Base-by-base conservation (phyloP, 2,113 vertebrate species). In the Parotia lawesii region DNA sequence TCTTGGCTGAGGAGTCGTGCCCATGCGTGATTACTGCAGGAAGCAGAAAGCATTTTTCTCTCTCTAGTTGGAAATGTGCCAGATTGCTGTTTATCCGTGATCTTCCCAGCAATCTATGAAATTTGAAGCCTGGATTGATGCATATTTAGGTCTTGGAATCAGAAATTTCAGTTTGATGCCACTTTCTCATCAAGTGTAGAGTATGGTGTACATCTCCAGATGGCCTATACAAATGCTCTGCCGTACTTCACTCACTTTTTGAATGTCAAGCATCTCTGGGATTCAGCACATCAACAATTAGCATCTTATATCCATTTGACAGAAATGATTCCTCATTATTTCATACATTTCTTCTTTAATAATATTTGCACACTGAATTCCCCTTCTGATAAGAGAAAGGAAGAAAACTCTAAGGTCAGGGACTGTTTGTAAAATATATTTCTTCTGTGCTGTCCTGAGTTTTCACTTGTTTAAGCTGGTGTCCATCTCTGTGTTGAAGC, bases 251-350 rank as follows among this genome's bases (percentile, higher is more conserved):
- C 93, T 97, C 97, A 96, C 97, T 98, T 96, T 96, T 96, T 97
- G 98, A 98, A 98, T 98, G 97, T 96, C 97, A 98, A 98, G 95
- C 97, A 98, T 98, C 97, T 98, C 97, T 98, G 98, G 97, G 98
- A 98, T 97, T 97, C 96, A 96, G 95, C 96, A 97, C 97, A 95
- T 96, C 96, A 97, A 93, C 97, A 97, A 97, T 97, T 98, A 98
- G 96, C 97, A 98, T 98, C 96, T 97, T 97, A 96, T 95, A 97
- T 97, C 96, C 97, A 97, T 98, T 96, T 97, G 96, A 97, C 95
- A 97, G 97, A 95, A 96, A 96, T 91, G 85, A 81, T 93, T 96
- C 78, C 77, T 96, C 92, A 89, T 97, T 84, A 81, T 94, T 97
- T 97, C 95, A 77, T 93, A 96, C n/a, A 87, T 94, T 95, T 97